Base-by-base conservation (phyloP, 2,113 vertebrate species). In the Anguilla japonica region DNA sequence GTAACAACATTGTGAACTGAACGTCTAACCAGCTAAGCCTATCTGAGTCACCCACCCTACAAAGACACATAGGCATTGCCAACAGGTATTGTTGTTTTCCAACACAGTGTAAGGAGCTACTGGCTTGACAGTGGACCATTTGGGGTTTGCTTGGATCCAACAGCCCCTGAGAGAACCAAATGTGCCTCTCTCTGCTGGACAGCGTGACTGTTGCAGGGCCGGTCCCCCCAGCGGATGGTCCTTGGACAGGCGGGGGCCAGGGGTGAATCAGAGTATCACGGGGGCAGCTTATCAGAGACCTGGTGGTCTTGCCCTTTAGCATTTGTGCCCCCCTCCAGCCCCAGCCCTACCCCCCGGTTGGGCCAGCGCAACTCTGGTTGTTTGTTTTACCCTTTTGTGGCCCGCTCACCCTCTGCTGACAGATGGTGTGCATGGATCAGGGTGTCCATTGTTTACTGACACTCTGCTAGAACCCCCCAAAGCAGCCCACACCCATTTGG, bases 351-450 rank as follows among this genome's bases (percentile, higher is more conserved):
- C 26, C 71, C 71, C 71, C 71, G 60, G 60, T 34, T 75, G 34
- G 29, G 71, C 71, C 71, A 75, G 71, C 71, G 34, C n/a, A 75
- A 26, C 71, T 11, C 71, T 75, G 71, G 71, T 75, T 75, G 71
- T 75, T 75, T 75, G 71, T 34, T 75, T 75, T 75, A 75, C n/a
- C 71, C 71, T 75, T 75, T 75, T 75, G 71, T 75, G 71, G n/a
- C 71, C 71, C 34, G 71, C 71, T 75, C 71, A 75, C 71, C 71
- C 71, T 75, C 71, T 75, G 71, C 71, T 75, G 71, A 75, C 71
- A 34, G 71, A 75, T 75, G 71, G 71, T 34, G 71, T 13, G 11
- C 20, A 75, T 13, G 71, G 67, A 75, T 75, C 67, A 75, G 26
- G n/a, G 71, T 75, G 71, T 11, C 71, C 71, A 75, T 75, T 75